Conservation (phyloP, 2,797 vertebrate species). For the Helostoma temminkii region DNA sequence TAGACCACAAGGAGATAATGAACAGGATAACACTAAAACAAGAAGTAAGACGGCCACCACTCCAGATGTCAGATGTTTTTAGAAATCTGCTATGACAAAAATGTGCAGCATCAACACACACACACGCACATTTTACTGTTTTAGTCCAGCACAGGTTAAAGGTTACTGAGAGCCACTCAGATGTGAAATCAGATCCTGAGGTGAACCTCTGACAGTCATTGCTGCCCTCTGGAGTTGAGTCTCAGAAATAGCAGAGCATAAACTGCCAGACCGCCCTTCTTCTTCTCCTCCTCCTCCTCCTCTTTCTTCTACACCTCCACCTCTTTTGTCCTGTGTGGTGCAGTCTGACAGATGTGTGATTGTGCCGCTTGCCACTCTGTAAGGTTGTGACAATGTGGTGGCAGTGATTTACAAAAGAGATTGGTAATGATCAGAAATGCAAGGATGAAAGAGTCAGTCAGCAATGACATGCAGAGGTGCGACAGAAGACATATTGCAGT, state of each 20-base stretch:
- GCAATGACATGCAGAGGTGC: slow-evolving; percentile 26
- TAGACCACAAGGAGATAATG: slow-evolving; percentile 97
- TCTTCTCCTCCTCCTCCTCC: slow-evolving; percentile 14
- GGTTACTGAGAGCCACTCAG: slow-evolving; percentile 51
- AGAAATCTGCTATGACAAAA: slow-evolving; percentile 20
- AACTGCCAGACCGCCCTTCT: slow-evolving; percentile 32
- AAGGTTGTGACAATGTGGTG: slow-evolving; percentile 59
- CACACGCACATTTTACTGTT: slow-evolving; percentile 37
- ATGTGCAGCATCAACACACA: slow-evolving; percentile 24
- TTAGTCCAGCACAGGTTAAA: slow-evolving; percentile 44
- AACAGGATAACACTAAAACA: slow-evolving; percentile 93
- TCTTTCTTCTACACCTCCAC: slow-evolving; percentile 14
- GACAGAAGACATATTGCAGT: slow-evolving; percentile 42
- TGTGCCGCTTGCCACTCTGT: slow-evolving; percentile 52
- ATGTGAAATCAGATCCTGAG: slow-evolving; percentile 46
- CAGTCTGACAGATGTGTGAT: slow-evolving; percentile 75
- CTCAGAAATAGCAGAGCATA: slow-evolving; percentile 42
- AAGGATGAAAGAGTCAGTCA: slow-evolving; percentile 5
- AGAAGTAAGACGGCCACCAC: slow-evolving; percentile 82
- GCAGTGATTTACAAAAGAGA: slow-evolving; percentile 34
- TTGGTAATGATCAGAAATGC: background rate
- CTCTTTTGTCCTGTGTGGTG: slow-evolving; percentile 73
- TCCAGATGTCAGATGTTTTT: slow-evolving; percentile 21
- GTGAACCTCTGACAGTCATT: slow-evolving; percentile 19
- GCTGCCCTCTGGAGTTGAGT: slow-evolving; percentile 71